Base-by-base conservation (phyloP, 2,888 invertebrate genomes). In the Cepaea hortensis region DNA sequence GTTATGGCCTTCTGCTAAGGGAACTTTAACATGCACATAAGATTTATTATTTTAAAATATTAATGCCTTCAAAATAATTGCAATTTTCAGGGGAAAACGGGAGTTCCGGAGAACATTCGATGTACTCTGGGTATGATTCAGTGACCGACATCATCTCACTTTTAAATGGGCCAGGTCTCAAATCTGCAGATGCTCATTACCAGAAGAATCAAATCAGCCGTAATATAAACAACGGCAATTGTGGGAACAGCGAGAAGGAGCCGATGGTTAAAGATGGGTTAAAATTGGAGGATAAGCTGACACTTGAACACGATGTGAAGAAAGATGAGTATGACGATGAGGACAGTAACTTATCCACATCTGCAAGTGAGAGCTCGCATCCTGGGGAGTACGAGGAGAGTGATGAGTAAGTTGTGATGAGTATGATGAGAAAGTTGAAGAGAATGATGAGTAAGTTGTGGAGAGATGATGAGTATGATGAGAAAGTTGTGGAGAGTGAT, bases 111-210 rank as follows among this genome's bases (percentile, higher is more conserved):
- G 73, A 65, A 18, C 61, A 50, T 55, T 68, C n/a, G 50, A 70
- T 86, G 3, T 83, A 70, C 7, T 85, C 89, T 23, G 83, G 88
- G 61, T 91, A 92, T 62, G 92, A 93, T 68, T 92, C 92, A 9
- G 88, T 93, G 61, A 86, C 89, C 46, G 91, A 92, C 84, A 90
- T 93, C 75, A 93, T 93, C 73, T 90, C 91, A 11, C 87, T 92
- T 23, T 89, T 93, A 72, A 90, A 68, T 50, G 55, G 90, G 11
- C 77, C 88, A 46, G 87, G 90, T 65, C 75, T 84, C 3, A 87
- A 84, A 61, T n/a, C 48, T 73, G 35, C 65, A 46, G 76, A n/a
- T 46, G 35, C 55, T 61, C 4, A 1, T 55, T 55, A 55, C 61
- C n/a, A 23, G 50, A 55, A 55, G n/a, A 55, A 81, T 84, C 73